These are phyloP conservation scores for Rhincodon typus DNA, from an alignment of 2,797 vertebrate genomes.

Conservation along the genomic window DNA sequence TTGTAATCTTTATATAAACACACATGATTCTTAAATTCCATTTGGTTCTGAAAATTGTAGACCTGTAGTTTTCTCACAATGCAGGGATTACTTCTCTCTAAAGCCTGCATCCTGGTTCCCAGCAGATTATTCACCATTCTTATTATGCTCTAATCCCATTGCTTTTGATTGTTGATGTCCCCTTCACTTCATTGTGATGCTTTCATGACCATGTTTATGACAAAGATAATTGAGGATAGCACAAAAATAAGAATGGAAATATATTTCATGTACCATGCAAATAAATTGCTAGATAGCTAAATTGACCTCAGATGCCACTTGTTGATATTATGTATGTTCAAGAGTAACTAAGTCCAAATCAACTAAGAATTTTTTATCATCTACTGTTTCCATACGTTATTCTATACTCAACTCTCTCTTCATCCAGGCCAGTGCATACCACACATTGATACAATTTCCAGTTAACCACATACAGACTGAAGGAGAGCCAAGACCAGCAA, in stretches of 20 bases:
- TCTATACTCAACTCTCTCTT: background rate
- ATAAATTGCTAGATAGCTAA: background rate
- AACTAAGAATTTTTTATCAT: background rate
- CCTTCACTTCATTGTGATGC: background rate
- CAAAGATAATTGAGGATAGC: background rate
- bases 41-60: background rate
- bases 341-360: background rate
- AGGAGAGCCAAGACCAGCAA: background rate
- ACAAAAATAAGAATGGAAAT: background rate
- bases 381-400: background rate
- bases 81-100: background rate
- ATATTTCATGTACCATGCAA: background rate
- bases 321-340: background rate
- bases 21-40: background rate
- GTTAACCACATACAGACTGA: background rate
- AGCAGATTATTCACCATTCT: background rate
- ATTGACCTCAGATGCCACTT: background rate
- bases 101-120: background rate
- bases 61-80: background rate
- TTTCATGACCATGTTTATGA: background rate
- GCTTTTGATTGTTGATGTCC: background rate
- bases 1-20: background rate
- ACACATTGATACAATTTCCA: conserved; percentile 27
- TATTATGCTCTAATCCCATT: background rate
- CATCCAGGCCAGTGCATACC: background rate